Evolutionary conservation across 1,140 invertebrate genomes (phyloP), one percentile per base, ranked within the genome.

Genomic region (Panagrolaimus sp.): DNA sequence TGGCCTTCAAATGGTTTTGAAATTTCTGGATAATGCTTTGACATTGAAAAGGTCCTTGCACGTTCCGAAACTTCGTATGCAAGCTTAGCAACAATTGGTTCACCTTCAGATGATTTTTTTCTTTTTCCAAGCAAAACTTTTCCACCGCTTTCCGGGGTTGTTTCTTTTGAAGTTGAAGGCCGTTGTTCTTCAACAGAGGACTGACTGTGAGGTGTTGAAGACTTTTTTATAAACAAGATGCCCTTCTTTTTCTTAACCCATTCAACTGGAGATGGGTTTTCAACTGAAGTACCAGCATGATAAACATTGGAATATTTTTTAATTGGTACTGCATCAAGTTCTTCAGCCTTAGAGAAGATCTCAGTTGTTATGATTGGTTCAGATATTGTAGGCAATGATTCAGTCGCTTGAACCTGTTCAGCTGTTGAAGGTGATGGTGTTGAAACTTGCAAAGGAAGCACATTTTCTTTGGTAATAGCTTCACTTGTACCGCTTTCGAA

Each of bases 21-120:
- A 57, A 57, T 57, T 16, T 25, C 51, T 25, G 51, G 51, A 57
- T 57, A 57, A 13, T 57, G 51, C 27, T 38, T 38, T 16, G 51
- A 57, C 51, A 25, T 25, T 25, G 51, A 57, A 16, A 57, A 23
- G n/a, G 51, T 25, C 11, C 20, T 20, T 11, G 51, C 51, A 38
- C 31, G 31, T 7, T 38, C 31, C 2, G 31, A 38, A 38, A 38
- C 31, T 38, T 38, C 31, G 7, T 38, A 7, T 4, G 31, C 31
- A 38, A 38, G 2, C 7, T 38, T 38, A 38, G 31, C 31, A 2
- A 38, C 31, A 38, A 38, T 7, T 38, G 2, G 31, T 38, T 38
- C 31, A 38, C 31, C 31, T 38, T 38, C 31, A 4, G 31, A 38
- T 38, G 31, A 38, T 38, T 38, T 38, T 7, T 38, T 38, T 38